Percentiles rank a stretch among this genome's conserved stretches.
Evolutionary conservation across 2,888 invertebrate genomes (phyloP).

Genomic region (Amphipyra berbera): DNA sequence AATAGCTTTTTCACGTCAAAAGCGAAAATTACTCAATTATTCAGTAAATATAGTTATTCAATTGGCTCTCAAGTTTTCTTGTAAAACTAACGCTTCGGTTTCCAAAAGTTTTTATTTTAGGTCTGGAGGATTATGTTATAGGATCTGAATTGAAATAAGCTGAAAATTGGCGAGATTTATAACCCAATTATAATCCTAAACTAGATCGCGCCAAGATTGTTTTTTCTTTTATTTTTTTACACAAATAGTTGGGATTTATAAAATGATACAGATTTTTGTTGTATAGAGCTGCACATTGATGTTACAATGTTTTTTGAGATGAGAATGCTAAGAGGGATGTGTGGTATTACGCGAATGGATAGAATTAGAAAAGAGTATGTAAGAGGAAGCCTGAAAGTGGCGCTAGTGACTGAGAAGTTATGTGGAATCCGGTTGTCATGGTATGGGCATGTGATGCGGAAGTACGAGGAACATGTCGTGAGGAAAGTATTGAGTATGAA

Average conservation of each 20-base stretch:
- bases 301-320: too few species aligned
- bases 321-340: too few species aligned
- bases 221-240: background rate
- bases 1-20: slow-evolving; percentile 1
- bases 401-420: too few species aligned
- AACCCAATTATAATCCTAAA: slow-evolving; percentile 27
- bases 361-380: too few species aligned
- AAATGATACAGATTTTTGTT: background rate
- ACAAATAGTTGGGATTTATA: background rate
- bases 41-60: slow-evolving; percentile 18
- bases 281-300: too few species aligned
- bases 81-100: slow-evolving; percentile 22
- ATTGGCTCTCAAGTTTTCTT: slow-evolving; percentile 23
- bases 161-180: slow-evolving; percentile 31
- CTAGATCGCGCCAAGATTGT: slow-evolving; percentile 2
- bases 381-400: too few species aligned
- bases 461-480: too few species aligned
- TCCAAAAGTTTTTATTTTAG: slow-evolving; percentile 15
- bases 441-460: too few species aligned
- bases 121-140: slow-evolving; percentile 10
- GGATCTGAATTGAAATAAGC: slow-evolving; percentile 24
- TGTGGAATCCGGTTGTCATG: too few species aligned
- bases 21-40: slow-evolving; percentile 22
- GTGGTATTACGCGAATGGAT: too few species aligned
- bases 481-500: too few species aligned